Percentiles rank a stretch among this genome's conserved stretches.
Conservation (phyloP, 2,113 vertebrate species). For the Propithecus coquereli region DNA sequence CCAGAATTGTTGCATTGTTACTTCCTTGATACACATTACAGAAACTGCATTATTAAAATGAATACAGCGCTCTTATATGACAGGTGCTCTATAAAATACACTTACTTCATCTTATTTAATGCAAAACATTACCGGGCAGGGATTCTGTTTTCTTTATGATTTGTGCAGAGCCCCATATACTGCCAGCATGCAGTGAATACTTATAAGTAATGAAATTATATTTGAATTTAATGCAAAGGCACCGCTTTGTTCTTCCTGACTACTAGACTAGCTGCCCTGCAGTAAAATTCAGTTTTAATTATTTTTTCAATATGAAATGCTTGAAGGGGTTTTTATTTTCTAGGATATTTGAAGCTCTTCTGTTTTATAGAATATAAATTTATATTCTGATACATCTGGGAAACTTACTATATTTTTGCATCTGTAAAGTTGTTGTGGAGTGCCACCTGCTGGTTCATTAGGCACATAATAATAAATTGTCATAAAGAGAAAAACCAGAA, state of each 20-base stretch:
- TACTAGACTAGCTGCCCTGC: not conserved
- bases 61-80: not conserved
- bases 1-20: not conserved
- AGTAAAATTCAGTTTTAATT: slow-evolving; percentile 38
- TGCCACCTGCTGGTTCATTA: slow-evolving; percentile 64
- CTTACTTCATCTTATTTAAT: not conserved
- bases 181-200: not conserved
- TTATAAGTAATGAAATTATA: not conserved
- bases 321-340: slow-evolving; percentile 27
- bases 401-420: not conserved
- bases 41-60: not conserved
- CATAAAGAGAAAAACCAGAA: not conserved
- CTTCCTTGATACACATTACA: not conserved
- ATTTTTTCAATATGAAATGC: slow-evolving; percentile 26
- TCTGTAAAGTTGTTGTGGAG: slow-evolving; percentile 24
- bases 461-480: not conserved
- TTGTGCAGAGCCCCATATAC: not conserved
- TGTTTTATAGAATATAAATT: not conserved
- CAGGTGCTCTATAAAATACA: not conserved
- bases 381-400: not conserved
- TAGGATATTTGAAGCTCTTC: not conserved
- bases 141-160: not conserved
- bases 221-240: slow-evolving; percentile 4
- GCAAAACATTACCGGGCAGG: not conserved
- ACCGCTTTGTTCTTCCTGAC: not conserved